Evolutionary conservation across 2,888 invertebrate genomes (phyloP), one percentile per base, ranked within the genome.

Genomic region (Eupithecia inturbata): DNA sequence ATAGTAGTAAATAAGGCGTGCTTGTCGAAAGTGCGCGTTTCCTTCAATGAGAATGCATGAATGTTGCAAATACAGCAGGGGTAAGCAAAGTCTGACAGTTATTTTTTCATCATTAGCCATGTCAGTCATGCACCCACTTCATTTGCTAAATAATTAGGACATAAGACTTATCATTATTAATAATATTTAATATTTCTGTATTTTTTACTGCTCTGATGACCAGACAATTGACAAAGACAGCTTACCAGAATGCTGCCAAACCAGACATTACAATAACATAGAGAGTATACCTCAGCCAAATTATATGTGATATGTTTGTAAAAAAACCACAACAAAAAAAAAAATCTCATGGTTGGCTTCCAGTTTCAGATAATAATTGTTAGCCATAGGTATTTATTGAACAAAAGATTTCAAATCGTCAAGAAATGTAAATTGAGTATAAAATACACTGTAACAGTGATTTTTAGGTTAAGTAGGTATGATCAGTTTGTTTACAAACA

Each of bases 61-160:
- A n/a, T 19, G n/a, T 49, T 49, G 49, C n/a, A 49, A 49, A 49
- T 49, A n/a, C n/a, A 9, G 16, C 41, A 0, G 6, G 41, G 16
- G n/a, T 9, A n/a, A 49, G n/a, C n/a, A 53, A 22, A 53, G 12
- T 2, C 1, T 22, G 53, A 53, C 22, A 53, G 19, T 45, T 19
- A 2, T 49, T 49, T 49, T 49, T 22, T 22, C 12, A 12, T 26
- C 4, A 26, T 26, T 26, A 57, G 22, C 26, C 57, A 57, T 26
- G 14, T 57, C 26, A 26, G 57, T 57, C 57, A 57, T 57, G 14
- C 57, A 57, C 57, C 12, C 57, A 26, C 57, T 57, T 57, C 5
- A 57, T 57, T 53, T 57, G 57, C 26, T n/a, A n/a, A 26, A 57
- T 12, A n/a, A 53, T 53, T 53, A 22, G 53, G 53, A 53, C 53